Evolutionary conservation across 1,140 invertebrate species (phyloP), one percentile per base, ranked within the genome.

Genomic region (Mactra quadrangularis): DNA sequence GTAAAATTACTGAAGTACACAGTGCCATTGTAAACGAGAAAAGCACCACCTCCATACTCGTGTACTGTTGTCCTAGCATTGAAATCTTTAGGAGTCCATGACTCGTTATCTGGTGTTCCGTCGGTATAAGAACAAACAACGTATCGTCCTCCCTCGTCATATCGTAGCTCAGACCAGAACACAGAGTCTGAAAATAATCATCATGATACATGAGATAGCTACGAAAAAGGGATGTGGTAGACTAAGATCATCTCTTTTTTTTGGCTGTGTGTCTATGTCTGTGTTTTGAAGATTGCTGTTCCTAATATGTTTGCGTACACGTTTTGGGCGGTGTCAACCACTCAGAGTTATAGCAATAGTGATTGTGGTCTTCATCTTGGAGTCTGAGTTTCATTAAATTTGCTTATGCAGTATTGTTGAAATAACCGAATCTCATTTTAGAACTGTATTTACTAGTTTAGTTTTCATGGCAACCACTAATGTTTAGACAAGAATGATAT

Each of bases 41-140:
- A 88, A 13, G 90, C 91, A 25, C 92, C 93, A 4, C 92, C 93
- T 52, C 93, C 93, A 84, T 94, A 94, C 62, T 94, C 93, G 87
- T 94, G 93, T 31, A 94, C 93, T 64, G 85, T 83, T n/a, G n/a
- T n/a, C n/a, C n/a, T n/a, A n/a, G n/a, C n/a, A n/a, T n/a, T n/a
- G n/a, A n/a, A n/a, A n/a, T 84, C 88, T 50, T 85, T 50, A 2
- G 91, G 90, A 25, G 92, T 92, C 90, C 88, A 92, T 17, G 85
- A 35, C 29, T 68, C 68, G 27, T 81, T 70, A 7, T 84, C 66
- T 7, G 64, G 71, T 9, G 85, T 70, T 1, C 64, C 47, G 22
- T 41, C 76, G 22, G 86, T 87, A 29, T 68, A 74, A 27, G 90
- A 91, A 76, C 91, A 91, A 17, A 92, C 79, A n/a, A 91, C 90